Evolutionary conservation across 2,113 vertebrate species (phyloP).

Genomic region (Hirundichthys speculiger): DNA sequence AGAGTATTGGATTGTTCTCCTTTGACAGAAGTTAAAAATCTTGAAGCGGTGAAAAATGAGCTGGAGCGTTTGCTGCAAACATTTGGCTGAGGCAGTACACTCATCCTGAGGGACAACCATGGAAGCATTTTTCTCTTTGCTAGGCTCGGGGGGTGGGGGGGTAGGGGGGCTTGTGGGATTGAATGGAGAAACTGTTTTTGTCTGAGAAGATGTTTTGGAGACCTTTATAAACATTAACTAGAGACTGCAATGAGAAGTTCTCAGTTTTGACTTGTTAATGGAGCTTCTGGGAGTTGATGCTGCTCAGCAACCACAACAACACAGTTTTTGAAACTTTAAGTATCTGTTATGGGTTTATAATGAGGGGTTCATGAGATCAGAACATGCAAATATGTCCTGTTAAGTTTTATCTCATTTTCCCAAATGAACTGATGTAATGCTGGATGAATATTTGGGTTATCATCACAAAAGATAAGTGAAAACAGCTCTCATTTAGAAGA

Average conservation of each 20-base stretch:
- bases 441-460: too few relatives aligned
- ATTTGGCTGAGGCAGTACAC: conserved; percentile 30
- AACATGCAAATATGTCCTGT: conserved; percentile 3
- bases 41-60: conserved; percentile 19
- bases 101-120: conserved; percentile 54
- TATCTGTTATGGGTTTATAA: conserved; percentile 30
- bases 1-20: too few relatives aligned
- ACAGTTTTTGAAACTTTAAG: conserved; percentile 13
- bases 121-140: conserved; percentile 29
- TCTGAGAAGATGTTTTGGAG: conserved; percentile 43
- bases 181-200: conserved; percentile 64
- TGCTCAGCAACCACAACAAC: conserved; percentile 25
- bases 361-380: background rate
- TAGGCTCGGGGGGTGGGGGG: too few relatives aligned
- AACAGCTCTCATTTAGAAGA: background rate
- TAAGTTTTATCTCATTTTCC: conserved; percentile 7
- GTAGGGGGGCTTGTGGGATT: conserved; percentile 54
- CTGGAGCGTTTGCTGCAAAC: conserved; percentile 23
- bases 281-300: conserved; percentile 12
- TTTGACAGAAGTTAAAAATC: conserved; percentile 9
- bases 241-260: conserved; percentile 58
- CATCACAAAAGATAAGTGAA: too few relatives aligned
- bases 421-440: background rate
- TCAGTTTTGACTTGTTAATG: conserved; percentile 39
- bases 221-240: conserved; percentile 42